Base-by-base conservation (phyloP, 2,888 invertebrate genomes). In the Phania funesta region DNA sequence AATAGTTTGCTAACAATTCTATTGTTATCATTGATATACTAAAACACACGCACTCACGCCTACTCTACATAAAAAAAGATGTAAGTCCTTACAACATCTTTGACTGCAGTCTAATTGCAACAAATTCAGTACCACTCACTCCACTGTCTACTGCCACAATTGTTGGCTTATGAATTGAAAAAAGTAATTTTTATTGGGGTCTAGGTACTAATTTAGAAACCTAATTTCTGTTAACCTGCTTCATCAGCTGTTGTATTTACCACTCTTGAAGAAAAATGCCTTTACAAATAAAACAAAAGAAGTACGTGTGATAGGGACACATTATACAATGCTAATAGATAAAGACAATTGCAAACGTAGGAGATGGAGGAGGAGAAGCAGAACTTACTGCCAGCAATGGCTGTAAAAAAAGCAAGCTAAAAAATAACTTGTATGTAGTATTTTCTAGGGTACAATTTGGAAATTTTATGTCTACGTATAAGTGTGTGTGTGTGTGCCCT, bases 381-480 rank as follows among this genome's bases (percentile, higher is more conserved):
- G 16, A 32, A 44, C 4, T 3, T 22, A 16, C 44, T 44, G 32
- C 16, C n/a, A 41, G 50, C 29, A 56, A 11, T 20, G 9, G 46
- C 16, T 58, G 26, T 52, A 41, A 65, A 64, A 65, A 44, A 67
- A 48, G 16, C 38, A 68, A 68, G 52, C 52, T 54, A 18, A 44
- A 56, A 56, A 58, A 56, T 13, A n/a, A n/a, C n/a, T n/a, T 18
- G 8, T 16, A 44, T 26, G 9, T 44, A 9, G 20, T 29, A 73
- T 32, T 75, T 80, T 75, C 62, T 74, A 56, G 54, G 46, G 68
- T 62, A 68, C 60, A 82, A 77, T 70, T 78, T 74, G 64, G 67
- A 64, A 58, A 78, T 58, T n/a, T 50, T 62, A 62, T 48, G 52
- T 60, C 13, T 3, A 24, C 18, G 46, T 75, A 11, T 6, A 26